A percentile compares a stretch with the other conserved stretches of the same genome.
Conservation (phyloP, 2,113 vertebrate genomes). For the Hiodon tergisus region DNA sequence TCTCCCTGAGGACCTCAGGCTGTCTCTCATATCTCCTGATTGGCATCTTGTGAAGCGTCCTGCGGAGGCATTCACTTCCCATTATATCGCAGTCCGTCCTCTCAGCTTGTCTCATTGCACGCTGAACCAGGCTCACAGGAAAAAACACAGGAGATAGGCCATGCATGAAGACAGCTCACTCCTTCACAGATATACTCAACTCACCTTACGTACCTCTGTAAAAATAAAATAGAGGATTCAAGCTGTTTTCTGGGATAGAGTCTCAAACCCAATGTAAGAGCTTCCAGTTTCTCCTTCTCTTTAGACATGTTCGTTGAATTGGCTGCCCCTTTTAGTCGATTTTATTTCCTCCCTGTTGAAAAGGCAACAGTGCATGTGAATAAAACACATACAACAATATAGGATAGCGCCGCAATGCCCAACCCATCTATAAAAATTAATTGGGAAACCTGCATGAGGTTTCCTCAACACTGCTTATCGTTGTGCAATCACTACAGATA, state of each 20-base stretch:
- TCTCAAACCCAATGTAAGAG: no score
- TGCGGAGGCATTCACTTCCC: conserved; percentile 20
- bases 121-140: no score
- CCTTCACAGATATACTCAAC: no score
- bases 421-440: conserved; percentile 26
- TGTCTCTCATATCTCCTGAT: conserved; percentile 30
- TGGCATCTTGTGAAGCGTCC: conserved; percentile 27
- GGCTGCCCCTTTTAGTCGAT: no score
- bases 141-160: no score
- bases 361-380: conserved; percentile 31
- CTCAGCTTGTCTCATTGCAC: not conserved
- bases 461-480: conserved; percentile 24
- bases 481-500: not conserved
- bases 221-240: no score
- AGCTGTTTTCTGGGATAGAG: no score
- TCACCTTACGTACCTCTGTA: no score
- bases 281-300: no score
- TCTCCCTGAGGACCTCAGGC: conserved; percentile 26
- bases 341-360: conserved; percentile 15
- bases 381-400: conserved; percentile 25
- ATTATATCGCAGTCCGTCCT: conserved; percentile 15
- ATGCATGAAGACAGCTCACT: no score
- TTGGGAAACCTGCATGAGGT: not conserved
- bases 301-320: no score
- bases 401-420: conserved; percentile 28